Conservation (phyloP, 2,888 invertebrate species). For the Andrena hattorfiana region DNA sequence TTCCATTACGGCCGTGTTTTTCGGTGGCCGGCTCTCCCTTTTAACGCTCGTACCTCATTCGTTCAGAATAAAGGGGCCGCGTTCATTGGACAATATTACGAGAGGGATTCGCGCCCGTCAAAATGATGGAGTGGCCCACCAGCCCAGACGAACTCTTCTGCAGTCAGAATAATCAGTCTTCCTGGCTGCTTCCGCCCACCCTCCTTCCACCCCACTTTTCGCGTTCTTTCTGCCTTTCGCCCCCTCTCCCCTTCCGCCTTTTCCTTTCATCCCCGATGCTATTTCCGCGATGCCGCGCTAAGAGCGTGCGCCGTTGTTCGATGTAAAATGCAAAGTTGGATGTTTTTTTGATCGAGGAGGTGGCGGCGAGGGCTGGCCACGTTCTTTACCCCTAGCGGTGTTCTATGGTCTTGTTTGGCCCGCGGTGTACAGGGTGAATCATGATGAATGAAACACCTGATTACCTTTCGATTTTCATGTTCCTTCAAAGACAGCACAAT, state of each 20-base stretch:
- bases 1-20: conserved; percentile 55
- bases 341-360: conserved; percentile 19
- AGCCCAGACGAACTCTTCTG: conserved; percentile 67
- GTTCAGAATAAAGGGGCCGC: conserved; percentile 64
- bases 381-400: not conserved
- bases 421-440: not conserved
- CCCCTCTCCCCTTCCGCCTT: not conserved
- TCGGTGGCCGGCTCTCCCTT: conserved; percentile 24
- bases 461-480: too few relatives aligned
- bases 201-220: conserved; percentile 14
- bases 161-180: conserved; percentile 73
- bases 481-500: too few relatives aligned
- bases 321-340: conserved; percentile 33
- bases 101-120: conserved; percentile 72
- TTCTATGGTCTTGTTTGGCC: not conserved
- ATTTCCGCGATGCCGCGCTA: conserved; percentile 41
- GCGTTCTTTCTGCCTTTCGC: not conserved
- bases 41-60: conserved; percentile 47
- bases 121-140: conserved; percentile 71
- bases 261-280: conserved; percentile 21
- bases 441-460: too few relatives aligned
- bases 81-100: conserved; percentile 77
- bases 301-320: conserved; percentile 18
- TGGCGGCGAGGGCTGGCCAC: not conserved
- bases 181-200: conserved; percentile 52